Evolutionary conservation across 1,140 invertebrate genomes (phyloP).

Genomic region (Meloidogyne chitwoodi): DNA sequence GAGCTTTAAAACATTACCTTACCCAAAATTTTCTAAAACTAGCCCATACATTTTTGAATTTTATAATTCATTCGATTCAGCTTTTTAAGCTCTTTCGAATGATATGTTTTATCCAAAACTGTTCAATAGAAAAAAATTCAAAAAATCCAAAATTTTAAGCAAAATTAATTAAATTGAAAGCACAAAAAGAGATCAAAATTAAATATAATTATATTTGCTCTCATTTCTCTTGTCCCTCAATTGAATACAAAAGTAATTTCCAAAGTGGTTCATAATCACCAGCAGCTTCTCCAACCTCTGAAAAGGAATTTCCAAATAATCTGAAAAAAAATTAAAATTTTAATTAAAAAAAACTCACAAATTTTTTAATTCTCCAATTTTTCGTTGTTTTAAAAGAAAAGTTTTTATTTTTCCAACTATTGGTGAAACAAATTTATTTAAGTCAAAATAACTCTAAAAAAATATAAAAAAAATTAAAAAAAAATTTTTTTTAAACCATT

Average conservation of each 20-base stretch:
- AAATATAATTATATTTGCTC: too few species aligned
- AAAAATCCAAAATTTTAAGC: too few species aligned
- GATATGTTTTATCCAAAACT: too few species aligned
- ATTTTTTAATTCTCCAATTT: background rate
- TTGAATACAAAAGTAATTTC: conserved; percentile 6
- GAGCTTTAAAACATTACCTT: too few species aligned
- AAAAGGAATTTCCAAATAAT: conserved; percentile 4
- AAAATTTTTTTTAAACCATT: background rate
- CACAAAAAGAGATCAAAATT: too few species aligned
- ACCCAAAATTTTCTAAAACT: too few species aligned
- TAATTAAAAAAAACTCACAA: background rate
- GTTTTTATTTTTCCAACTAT: background rate
- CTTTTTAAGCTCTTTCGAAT: too few species aligned
- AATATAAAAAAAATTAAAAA: background rate
- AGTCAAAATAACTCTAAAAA: background rate
- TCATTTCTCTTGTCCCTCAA: background rate
- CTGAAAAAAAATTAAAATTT: background rate
- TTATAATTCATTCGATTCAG: too few species aligned
- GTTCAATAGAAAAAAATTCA: too few species aligned
- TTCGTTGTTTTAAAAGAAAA: background rate
- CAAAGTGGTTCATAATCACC: conserved; percentile 9
- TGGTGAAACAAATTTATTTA: background rate
- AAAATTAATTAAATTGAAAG: too few species aligned
- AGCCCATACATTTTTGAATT: too few species aligned
- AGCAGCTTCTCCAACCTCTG: conserved; percentile 9